These are phyloP conservation scores for Sebastes diploproa DNA, from an alignment of 2,797 vertebrate genomes.

Conservation along the genomic window DNA sequence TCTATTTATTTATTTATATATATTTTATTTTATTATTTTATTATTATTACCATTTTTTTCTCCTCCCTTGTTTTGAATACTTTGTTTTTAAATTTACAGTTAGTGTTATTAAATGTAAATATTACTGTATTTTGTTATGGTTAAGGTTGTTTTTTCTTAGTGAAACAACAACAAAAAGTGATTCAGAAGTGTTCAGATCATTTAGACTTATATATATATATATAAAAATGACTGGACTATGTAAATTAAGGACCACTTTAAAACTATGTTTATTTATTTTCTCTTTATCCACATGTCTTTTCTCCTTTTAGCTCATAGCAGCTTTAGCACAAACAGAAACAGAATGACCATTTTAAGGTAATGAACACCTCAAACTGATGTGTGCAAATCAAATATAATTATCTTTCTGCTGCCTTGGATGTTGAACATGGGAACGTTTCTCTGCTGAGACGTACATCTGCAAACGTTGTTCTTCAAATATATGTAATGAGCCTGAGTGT, in stretches of 20 bases:
- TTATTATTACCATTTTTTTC: too few species aligned
- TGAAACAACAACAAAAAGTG: too few species aligned
- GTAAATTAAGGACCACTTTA: neutral
- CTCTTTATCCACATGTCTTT: neutral
- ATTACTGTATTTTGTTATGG: too few species aligned
- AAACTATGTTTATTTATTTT: neutral
- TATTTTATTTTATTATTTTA: too few species aligned
- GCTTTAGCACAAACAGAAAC: neutral
- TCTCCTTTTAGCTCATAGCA: neutral
- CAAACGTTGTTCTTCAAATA: constrained; percentile 54
- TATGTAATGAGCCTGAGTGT: constrained; percentile 56
- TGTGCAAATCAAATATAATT: constrained; percentile 21
- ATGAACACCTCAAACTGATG: neutral
- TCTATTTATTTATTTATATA: too few species aligned
- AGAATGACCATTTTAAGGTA: neutral
- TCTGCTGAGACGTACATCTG: constrained; percentile 37
- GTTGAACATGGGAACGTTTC: constrained; percentile 5
- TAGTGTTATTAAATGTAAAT: too few species aligned
- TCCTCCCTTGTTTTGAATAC: too few species aligned
- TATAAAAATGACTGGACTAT: neutral
- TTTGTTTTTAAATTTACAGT: too few species aligned
- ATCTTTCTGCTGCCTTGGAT: neutral
- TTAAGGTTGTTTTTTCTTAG: too few species aligned
- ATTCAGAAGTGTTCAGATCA: too few species aligned
- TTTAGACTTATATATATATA: too few species aligned